A percentile compares a stretch with the other conserved stretches of the same genome.
phyloP scores from a whole-genome alignment of 2,888 invertebrate species.

The Phania funesta region DNA sequence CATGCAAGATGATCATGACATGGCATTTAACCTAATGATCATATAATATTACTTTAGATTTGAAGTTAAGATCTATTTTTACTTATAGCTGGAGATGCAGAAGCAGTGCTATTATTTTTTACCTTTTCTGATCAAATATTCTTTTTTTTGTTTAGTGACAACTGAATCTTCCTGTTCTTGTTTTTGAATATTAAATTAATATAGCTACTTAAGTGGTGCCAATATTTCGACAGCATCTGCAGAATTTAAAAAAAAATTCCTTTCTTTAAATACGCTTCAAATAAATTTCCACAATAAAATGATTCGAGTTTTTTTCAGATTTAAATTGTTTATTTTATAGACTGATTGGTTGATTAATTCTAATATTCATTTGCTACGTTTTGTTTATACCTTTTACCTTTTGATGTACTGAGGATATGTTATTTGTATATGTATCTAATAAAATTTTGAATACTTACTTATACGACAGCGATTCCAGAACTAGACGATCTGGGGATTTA shows the following conservation, averaged over 20 bases:
- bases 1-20: no score
- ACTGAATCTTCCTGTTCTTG: no score
- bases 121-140: no score
- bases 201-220: not conserved
- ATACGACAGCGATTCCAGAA: not conserved
- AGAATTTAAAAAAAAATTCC: not conserved
- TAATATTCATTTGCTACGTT: constrained; percentile 41
- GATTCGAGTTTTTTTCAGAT: constrained; percentile 24
- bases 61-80: no score
- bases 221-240: not conserved
- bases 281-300: constrained; percentile 6
- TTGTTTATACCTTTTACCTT: constrained; percentile 24
- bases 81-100: no score
- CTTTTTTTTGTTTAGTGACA: no score
- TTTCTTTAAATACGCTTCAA: constrained; percentile 6
- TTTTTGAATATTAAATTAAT: no score
- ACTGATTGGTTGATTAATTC: constrained; percentile 19
- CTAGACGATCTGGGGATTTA: not conserved
- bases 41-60: no score
- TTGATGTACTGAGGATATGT: not conserved
- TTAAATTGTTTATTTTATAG: not conserved
- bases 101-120: no score
- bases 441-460: not conserved
- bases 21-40: no score
- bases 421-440: not conserved